Base-by-base conservation (phyloP, 2,113 vertebrate species). In the Damaliscus lunatus region DNA sequence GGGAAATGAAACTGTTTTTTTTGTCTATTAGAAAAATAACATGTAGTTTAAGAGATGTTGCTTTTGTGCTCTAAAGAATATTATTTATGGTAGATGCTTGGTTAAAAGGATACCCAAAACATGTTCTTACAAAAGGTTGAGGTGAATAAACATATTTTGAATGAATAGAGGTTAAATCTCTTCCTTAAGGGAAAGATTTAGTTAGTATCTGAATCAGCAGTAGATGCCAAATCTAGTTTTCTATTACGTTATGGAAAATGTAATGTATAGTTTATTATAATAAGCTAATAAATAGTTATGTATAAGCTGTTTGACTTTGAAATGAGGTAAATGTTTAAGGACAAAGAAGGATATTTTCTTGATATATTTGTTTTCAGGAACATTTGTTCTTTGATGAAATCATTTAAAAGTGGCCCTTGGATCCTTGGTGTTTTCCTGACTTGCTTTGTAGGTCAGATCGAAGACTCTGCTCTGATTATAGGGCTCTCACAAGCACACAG, bases 21-120 rank as follows among this genome's bases (percentile, higher is more conserved):
- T 67, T 81, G 60, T 57, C 15, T 80, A 23, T 94, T 95, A 91
- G 78, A 95, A 87, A 95, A 93, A 87, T 97, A 97, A 80, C 36
- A 84, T 31, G 62, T 67, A 64, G 25, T 50, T 95, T 88, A 60
- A 52, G 23, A 74, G 81, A 62, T 88, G 36, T 29, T 86, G 62
- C 53, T 90, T 95, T 96, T 59, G n/a, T 80, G 55, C 19, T 92
- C 27, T 33, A 36, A 94, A 87, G 27, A 95, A 74, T 84, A 21
- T 78, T 92, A 16, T 33, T 93, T 94, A 55, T 19, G 27, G 80
- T 67, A 21, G 7, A n/a, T 62, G 16, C 31, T 81, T 90, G 59
- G 64, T 21, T 94, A 29, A 95, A 87, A 85, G 23, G 29, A 88
- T 31, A 59, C 43, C 46, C 2, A 17, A 19, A 86, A 55, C 14